phyloP scores from a whole-genome alignment of 2,113 vertebrate species.

The Myrmecophaga tridactyla region DNA sequence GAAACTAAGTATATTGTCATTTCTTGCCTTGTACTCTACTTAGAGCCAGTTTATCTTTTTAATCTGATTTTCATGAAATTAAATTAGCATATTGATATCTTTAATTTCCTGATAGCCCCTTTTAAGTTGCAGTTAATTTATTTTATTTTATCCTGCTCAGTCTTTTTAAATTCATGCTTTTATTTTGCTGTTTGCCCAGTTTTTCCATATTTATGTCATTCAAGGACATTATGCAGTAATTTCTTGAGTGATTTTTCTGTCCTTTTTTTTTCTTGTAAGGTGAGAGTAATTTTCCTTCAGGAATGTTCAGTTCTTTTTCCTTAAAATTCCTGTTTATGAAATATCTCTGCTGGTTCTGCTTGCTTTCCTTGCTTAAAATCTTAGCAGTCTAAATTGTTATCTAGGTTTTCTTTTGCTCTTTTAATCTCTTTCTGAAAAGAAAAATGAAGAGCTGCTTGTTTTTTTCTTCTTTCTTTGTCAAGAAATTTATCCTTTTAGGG shows the following conservation, averaged over 20 bases:
- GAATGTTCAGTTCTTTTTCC: not conserved
- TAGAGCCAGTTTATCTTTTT: not conserved
- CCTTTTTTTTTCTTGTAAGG: not conserved
- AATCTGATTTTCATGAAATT: not conserved
- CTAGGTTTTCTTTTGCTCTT: not conserved
- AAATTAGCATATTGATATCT: not conserved
- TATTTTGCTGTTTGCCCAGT: not conserved
- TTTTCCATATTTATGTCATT: slow-evolving; percentile 17
- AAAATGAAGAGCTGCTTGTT: not conserved
- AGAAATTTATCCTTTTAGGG: not conserved
- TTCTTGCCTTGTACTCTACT: not conserved
- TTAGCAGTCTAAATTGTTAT: slow-evolving; percentile 16
- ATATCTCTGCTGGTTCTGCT: not conserved
- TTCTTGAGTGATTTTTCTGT: not conserved
- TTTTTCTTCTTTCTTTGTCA: not conserved
- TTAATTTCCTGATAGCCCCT: not conserved
- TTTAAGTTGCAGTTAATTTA: not conserved
- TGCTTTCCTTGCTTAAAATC: not conserved
- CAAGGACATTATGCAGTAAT: not conserved
- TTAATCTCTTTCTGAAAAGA: not conserved
- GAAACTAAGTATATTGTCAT: not conserved
- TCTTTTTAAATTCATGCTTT: not conserved
- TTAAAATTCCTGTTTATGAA: not conserved
- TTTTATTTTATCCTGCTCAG: not conserved
- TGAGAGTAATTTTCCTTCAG: not conserved